phyloP scores from a whole-genome alignment of 2,797 vertebrate species.

The Gypaetus barbatus region DNA sequence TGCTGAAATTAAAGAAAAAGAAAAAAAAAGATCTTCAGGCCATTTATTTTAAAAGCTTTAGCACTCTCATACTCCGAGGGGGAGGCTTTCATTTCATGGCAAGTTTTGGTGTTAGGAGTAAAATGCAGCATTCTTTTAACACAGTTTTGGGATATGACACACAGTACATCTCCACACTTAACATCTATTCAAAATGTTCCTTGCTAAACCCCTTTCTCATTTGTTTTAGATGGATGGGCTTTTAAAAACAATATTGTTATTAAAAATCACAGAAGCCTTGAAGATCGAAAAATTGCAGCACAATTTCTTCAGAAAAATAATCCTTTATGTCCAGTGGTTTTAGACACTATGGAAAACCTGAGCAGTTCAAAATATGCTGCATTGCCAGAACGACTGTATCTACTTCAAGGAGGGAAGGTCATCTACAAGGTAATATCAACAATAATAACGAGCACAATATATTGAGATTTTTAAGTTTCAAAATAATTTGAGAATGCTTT shows the following conservation, averaged over 20 bases:
- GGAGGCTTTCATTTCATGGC: background rate
- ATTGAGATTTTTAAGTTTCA: background rate
- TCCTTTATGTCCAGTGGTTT: conserved; percentile 84
- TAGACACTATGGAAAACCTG: conserved; percentile 87
- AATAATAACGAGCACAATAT: background rate
- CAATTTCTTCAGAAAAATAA: conserved; percentile 66
- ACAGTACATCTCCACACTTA: background rate
- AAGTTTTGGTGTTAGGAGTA: background rate
- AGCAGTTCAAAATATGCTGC: conserved; percentile 83
- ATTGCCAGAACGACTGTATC: conserved; percentile 88
- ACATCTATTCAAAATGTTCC: background rate
- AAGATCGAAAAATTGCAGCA: conserved; percentile 84
- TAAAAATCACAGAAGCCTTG: conserved; percentile 81
- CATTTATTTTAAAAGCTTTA: background rate
- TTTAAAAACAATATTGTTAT: conserved; percentile 90
- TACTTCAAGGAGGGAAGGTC: conserved; percentile 84
- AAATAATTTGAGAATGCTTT: background rate
- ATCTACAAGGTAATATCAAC: conserved; percentile 82
- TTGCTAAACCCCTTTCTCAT: background rate
- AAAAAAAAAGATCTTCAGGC: background rate
- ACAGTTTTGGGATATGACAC: background rate
- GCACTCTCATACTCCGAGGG: background rate
- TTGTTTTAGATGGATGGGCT: conserved; percentile 87
- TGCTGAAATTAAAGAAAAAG: background rate
- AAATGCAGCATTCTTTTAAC: background rate